phyloP scores from a whole-genome alignment of 2,888 invertebrate genomes.

The Alviniconcha strummeri region DNA sequence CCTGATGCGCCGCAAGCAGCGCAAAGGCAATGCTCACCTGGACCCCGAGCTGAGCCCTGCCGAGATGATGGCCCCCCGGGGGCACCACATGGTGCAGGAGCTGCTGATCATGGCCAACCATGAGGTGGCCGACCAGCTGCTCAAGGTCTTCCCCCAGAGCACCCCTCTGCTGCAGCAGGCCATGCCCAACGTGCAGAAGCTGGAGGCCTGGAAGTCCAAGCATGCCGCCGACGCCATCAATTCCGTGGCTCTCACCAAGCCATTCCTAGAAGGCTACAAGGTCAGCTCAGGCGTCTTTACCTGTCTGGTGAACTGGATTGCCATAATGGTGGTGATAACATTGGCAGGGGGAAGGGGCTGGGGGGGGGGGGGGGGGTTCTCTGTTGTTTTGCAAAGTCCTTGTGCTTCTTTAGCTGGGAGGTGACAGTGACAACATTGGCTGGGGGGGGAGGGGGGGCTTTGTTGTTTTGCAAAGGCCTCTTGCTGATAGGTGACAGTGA shows the following conservation, averaged over 20 bases:
- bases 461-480: too few species aligned
- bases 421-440: too few species aligned
- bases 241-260: slow-evolving; percentile 59
- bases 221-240: slow-evolving; percentile 61
- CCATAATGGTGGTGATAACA: too few species aligned
- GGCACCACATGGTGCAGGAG: slow-evolving; percentile 64
- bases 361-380: too few species aligned
- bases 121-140: slow-evolving; percentile 58
- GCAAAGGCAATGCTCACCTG: slow-evolving; percentile 62
- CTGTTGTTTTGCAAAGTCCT: too few species aligned
- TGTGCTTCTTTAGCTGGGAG: too few species aligned
- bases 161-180: slow-evolving; percentile 60
- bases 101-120: slow-evolving; percentile 56
- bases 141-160: slow-evolving; percentile 49
- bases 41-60: slow-evolving; percentile 50
- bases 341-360: too few species aligned
- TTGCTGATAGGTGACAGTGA: too few species aligned
- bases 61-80: slow-evolving; percentile 49
- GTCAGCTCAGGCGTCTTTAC: neutral
- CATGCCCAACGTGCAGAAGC: slow-evolving; percentile 46
- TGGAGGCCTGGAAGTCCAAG: slow-evolving; percentile 56
- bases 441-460: too few species aligned
- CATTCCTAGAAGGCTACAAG: slow-evolving; percentile 51
- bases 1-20: slow-evolving; percentile 54
- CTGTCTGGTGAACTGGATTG: too few species aligned